Evolutionary conservation across 2,797 vertebrate species (phyloP).

Genomic region (Gouania willdenowi): DNA sequence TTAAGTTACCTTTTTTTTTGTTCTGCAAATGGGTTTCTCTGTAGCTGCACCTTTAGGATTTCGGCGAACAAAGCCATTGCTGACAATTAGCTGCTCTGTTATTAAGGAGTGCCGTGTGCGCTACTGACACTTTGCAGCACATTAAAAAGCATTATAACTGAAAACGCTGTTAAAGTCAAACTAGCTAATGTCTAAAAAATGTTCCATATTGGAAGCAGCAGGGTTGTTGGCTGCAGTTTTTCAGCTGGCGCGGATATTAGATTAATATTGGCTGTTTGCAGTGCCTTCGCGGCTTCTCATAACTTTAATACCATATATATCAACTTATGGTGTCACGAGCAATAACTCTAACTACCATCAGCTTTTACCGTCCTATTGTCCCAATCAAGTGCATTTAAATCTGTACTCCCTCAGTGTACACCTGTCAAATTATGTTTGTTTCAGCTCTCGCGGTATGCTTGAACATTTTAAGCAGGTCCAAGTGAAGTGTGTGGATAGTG

Average conservation of each 20-base stretch:
- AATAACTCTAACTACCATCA: slow-evolving; percentile 17
- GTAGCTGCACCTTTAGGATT: slow-evolving; percentile 54
- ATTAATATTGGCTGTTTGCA: slow-evolving; percentile 36
- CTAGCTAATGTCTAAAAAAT: slow-evolving; percentile 41
- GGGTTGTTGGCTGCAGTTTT: slow-evolving; percentile 20
- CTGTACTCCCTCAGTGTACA: slow-evolving; percentile 33
- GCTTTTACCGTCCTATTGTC: slow-evolving; percentile 45
- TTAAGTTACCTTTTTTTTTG: slow-evolving; percentile 8
- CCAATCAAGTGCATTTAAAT: slow-evolving; percentile 38
- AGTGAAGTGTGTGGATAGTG: not conserved
- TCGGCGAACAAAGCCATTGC: slow-evolving; percentile 68
- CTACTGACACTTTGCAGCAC: slow-evolving; percentile 49
- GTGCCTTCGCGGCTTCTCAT: slow-evolving; percentile 17
- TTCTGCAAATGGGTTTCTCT: slow-evolving; percentile 48
- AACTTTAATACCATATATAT: slow-evolving; percentile 41
- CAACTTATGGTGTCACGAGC: slow-evolving; percentile 31
- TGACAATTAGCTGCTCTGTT: slow-evolving; percentile 69
- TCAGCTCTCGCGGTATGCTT: slow-evolving; percentile 5
- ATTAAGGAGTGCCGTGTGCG: slow-evolving; percentile 67
- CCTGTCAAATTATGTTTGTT: slow-evolving; percentile 52
- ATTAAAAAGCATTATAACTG: slow-evolving; percentile 44
- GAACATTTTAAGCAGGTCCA: slow-evolving; percentile 31
- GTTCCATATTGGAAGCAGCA: slow-evolving; percentile 21
- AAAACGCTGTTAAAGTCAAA: slow-evolving; percentile 42
- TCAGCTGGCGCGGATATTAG: slow-evolving; percentile 26